These are phyloP conservation scores for Anastrepha ludens DNA, from an alignment of 1,140 invertebrate genomes.

Conservation along the genomic window DNA sequence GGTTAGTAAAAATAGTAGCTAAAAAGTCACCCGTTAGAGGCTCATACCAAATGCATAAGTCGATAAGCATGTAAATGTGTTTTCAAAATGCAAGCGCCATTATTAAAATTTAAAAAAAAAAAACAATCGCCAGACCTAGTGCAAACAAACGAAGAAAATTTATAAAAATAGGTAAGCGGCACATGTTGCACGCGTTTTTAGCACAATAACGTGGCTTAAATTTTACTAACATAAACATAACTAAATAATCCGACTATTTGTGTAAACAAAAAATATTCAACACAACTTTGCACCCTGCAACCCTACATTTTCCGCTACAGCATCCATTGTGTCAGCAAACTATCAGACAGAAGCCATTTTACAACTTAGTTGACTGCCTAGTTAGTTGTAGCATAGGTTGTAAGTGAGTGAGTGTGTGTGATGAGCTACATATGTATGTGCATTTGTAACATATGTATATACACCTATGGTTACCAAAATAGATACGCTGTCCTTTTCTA, in stretches of 20 bases:
- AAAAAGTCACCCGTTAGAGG: no score
- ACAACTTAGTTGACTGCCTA: neutral
- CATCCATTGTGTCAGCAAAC: neutral
- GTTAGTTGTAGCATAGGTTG: neutral
- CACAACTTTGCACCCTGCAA: neutral
- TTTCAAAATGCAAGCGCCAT: no score
- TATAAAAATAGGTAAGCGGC: conserved; percentile 31
- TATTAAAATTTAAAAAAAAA: no score
- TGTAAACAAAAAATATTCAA: neutral
- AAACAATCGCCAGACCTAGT: neutral
- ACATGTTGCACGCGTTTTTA: conserved; percentile 73
- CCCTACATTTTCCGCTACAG: neutral
- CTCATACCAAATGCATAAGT: neutral
- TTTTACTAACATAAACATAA: conserved; percentile 62
- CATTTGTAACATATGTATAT: no score
- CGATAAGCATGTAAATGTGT: neutral
- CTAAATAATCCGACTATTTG: conserved; percentile 31
- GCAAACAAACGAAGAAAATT: no score
- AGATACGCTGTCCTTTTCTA: no score
- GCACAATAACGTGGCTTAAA: conserved; percentile 73
- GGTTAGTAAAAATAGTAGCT: no score
- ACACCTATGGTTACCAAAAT: no score
- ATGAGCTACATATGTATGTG: neutral
- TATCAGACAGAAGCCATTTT: neutral
- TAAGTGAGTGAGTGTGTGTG: neutral